A percentile compares a stretch with the other conserved stretches of the same genome.
Evolutionary conservation across 2,797 vertebrate species (phyloP).

Genomic region (Dallia pectoralis): DNA sequence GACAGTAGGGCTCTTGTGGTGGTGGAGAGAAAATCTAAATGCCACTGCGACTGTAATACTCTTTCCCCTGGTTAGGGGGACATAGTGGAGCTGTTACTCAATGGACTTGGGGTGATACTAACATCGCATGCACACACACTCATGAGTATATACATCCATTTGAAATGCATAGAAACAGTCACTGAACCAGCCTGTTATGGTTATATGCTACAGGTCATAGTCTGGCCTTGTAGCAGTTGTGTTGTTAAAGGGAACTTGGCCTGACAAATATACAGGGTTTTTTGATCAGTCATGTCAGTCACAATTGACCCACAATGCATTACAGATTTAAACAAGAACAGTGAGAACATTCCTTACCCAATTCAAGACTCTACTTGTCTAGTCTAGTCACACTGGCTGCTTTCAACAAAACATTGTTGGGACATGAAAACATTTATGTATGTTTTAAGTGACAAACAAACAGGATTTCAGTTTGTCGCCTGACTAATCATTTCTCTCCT

Average conservation of each 20-base stretch:
- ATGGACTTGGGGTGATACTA: conserved; percentile 44
- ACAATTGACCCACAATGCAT: not conserved
- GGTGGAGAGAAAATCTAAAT: conserved; percentile 7
- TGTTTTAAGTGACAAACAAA: too few species aligned
- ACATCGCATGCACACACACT: conserved; percentile 46
- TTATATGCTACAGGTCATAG: too few species aligned
- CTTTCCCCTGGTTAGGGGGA: conserved; percentile 30
- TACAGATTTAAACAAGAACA: not conserved
- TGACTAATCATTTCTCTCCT: too few species aligned
- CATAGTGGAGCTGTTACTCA: conserved; percentile 40
- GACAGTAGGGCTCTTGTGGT: not conserved
- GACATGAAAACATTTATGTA: too few species aligned
- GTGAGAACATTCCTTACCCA: conserved; percentile 4
- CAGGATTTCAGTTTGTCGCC: too few species aligned
- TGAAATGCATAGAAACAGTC: conserved; percentile 4
- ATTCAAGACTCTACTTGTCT: not conserved
- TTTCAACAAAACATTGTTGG: not conserved
- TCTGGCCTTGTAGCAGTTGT: not conserved
- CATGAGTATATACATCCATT: conserved; percentile 23
- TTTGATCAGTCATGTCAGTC: not conserved
- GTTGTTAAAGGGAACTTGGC: not conserved
- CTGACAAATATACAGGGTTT: not conserved
- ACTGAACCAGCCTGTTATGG: too few species aligned
- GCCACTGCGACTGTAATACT: conserved; percentile 34
- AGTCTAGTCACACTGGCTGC: not conserved